These are phyloP conservation scores for Sitobion miscanthi DNA, from an alignment of 1,140 invertebrate species.

Conservation along the genomic window DNA sequence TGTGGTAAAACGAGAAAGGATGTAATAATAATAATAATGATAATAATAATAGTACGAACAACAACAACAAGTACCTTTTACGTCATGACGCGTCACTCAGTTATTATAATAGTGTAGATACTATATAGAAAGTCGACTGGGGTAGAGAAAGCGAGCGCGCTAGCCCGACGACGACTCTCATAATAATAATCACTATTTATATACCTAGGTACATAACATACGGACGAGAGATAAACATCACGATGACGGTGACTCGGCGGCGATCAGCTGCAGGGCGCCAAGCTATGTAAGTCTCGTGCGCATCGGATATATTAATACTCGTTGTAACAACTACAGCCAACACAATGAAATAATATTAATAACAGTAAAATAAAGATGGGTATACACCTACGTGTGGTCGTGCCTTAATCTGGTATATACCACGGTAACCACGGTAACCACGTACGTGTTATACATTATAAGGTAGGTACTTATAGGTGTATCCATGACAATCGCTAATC, in stretches of 20 bases:
- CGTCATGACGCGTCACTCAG: not conserved
- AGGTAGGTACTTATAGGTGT: no score
- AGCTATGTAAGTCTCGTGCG: not conserved
- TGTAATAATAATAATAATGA: not conserved
- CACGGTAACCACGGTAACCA: no score
- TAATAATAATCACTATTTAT: not conserved
- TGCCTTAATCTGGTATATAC: no score
- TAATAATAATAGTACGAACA: not conserved
- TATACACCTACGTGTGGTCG: no score
- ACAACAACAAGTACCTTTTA: not conserved
- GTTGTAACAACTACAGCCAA: not conserved
- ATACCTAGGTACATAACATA: not conserved
- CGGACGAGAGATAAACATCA: not conserved
- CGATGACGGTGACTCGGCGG: not conserved
- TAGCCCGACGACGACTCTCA: not conserved
- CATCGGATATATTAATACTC: not conserved
- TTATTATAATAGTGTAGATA: not conserved
- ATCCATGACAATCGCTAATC: not conserved
- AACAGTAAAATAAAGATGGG: no score
- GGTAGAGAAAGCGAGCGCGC: not conserved
- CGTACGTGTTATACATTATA: no score
- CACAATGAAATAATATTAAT: no score
- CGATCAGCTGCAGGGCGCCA: not conserved
- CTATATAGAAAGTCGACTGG: not conserved
- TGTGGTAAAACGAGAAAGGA: not conserved